A percentile compares a stretch with the other conserved stretches of the same genome.
phyloP scores from a whole-genome alignment of 2,888 invertebrate species.

The Chloroclysta siterata region DNA sequence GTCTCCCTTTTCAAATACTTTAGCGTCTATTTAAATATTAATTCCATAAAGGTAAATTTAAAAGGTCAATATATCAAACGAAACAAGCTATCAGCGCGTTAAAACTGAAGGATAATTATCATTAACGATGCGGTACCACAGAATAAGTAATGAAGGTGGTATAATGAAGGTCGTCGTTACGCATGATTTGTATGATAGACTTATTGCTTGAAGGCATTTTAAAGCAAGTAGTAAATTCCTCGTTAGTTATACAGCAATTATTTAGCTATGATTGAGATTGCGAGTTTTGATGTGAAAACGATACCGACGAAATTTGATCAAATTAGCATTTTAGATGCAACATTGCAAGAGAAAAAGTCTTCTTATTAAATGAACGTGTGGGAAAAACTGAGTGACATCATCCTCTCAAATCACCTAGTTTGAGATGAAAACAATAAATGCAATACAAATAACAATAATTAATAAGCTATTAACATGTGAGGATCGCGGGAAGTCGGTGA shows the following conservation, averaged over 20 bases:
- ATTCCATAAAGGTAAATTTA: constrained; percentile 10
- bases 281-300: background rate
- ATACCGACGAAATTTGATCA: background rate
- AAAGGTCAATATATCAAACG: constrained; percentile 37
- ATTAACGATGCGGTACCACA: constrained; percentile 11
- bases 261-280: constrained; percentile 5
- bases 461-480: too few species aligned
- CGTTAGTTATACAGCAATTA: constrained; percentile 29
- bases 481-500: too few species aligned
- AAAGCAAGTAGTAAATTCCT: constrained; percentile 31
- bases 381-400: too few species aligned
- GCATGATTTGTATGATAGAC: constrained; percentile 34
- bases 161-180: constrained; percentile 38
- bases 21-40: too few species aligned
- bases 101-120: constrained; percentile 30
- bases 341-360: background rate
- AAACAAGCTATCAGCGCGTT: constrained; percentile 38
- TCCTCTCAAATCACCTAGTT: too few species aligned
- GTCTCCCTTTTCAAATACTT: too few species aligned
- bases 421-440: too few species aligned
- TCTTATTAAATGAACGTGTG: background rate
- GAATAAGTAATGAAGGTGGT: constrained; percentile 18
- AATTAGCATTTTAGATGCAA: background rate
- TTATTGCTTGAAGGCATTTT: constrained; percentile 34
- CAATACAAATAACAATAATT: too few species aligned